Evolutionary conservation across 2,113 vertebrate species (phyloP).

Genomic region (Pao palembangensis): DNA sequence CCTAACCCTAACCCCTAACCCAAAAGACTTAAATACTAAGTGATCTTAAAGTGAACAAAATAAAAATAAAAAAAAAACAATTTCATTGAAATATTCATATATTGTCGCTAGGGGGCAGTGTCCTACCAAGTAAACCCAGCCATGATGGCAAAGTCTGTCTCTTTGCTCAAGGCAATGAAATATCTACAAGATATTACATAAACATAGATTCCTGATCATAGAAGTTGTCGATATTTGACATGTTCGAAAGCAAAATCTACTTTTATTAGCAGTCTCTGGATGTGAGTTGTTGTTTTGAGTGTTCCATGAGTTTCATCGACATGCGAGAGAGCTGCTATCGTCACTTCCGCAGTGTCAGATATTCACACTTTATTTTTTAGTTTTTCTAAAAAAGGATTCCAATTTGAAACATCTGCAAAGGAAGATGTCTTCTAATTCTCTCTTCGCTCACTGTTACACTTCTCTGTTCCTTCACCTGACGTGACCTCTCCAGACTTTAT

Average conservation of each 20-base stretch:
- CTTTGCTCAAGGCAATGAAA: neutral
- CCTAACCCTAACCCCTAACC: no score
- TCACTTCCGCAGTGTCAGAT: no score
- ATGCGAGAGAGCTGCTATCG: no score
- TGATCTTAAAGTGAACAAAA: no score
- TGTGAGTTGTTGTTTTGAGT: no score
- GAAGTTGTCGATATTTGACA: no score
- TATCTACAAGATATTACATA: constrained; percentile 1
- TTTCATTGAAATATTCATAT: no score
- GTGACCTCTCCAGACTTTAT: constrained; percentile 17
- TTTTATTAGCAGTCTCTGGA: no score
- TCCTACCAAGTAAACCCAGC: constrained; percentile 1
- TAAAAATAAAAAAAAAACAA: no score
- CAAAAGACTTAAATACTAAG: no score
- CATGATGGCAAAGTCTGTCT: neutral
- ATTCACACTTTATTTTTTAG: neutral
- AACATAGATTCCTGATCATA: neutral
- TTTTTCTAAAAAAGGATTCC: neutral
- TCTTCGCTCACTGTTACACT: constrained; percentile 5
- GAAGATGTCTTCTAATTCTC: neutral
- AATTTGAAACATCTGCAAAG: constrained; percentile 4
- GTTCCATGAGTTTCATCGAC: no score
- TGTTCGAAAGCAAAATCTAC: no score
- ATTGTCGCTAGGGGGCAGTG: constrained; percentile 48
- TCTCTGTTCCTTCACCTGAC: constrained; percentile 17